These are phyloP conservation scores for Montipora foliosa DNA, from an alignment of 64 coral and sea anemone genomes.

Conservation along the genomic window DNA sequence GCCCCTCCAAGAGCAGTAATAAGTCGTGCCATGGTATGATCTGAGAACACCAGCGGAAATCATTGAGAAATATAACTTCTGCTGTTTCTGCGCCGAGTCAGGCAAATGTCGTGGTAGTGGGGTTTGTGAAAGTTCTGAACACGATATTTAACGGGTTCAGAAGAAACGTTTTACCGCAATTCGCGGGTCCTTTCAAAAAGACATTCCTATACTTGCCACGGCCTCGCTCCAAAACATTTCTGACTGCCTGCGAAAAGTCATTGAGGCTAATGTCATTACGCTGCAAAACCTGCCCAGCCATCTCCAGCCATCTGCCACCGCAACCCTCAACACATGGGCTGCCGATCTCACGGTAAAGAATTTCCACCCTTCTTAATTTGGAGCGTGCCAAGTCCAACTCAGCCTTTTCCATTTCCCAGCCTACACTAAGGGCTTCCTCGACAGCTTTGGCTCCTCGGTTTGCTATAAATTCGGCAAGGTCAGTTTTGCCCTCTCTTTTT, in stretches of 20 bases:
- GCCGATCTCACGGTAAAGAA: background rate
- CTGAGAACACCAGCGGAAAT: background rate
- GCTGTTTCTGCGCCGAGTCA: background rate
- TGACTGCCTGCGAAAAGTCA: no score
- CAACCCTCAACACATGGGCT: background rate
- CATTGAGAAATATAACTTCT: background rate
- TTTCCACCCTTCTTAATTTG: constrained; percentile 5
- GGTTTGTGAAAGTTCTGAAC: background rate
- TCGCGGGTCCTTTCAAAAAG: no score
- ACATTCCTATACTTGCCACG: no score
- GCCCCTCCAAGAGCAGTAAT: no score
- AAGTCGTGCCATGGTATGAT: background rate
- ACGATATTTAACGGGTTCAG: background rate
- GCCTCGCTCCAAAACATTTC: no score
- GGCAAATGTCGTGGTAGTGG: background rate
- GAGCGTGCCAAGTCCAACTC: background rate
- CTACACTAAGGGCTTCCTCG: constrained; percentile 18
- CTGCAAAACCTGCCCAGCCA: constrained; percentile 1
- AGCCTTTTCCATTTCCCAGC: constrained; percentile 14
- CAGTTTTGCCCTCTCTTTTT: constrained; percentile 58
- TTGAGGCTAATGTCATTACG: background rate
- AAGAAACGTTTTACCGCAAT: no score
- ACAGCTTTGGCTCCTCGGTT: constrained; percentile 50
- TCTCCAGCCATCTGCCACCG: background rate
- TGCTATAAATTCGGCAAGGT: constrained; percentile 68